Conservation (phyloP, 2,797 vertebrate species). For the Neosilurus mollespiculum region DNA sequence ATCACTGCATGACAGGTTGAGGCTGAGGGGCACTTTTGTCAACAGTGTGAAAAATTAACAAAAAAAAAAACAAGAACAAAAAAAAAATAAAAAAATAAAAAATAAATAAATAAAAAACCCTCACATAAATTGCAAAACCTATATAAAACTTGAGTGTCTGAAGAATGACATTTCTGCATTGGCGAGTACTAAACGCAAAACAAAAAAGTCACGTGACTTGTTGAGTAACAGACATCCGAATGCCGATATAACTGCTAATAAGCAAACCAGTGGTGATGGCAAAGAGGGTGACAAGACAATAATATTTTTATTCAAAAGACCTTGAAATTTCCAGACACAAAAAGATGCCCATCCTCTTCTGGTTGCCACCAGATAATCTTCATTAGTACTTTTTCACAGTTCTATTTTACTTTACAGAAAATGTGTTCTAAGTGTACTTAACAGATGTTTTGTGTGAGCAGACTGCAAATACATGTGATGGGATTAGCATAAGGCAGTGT, state of each 20-base stretch:
- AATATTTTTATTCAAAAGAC: background rate
- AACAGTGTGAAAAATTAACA: slow-evolving; percentile 14
- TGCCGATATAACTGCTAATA: background rate
- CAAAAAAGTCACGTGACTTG: background rate
- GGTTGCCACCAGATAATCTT: background rate
- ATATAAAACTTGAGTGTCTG: background rate
- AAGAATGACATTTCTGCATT: no score
- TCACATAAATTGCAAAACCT: background rate
- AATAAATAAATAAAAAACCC: no score
- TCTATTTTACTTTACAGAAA: background rate
- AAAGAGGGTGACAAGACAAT: background rate
- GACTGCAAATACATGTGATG: background rate
- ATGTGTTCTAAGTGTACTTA: background rate
- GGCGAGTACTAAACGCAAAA: background rate
- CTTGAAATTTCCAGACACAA: no score
- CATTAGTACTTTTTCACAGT: background rate
- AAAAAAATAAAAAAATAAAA: no score
- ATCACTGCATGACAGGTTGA: slow-evolving; percentile 11
- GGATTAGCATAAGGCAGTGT: background rate
- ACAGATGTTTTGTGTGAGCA: background rate
- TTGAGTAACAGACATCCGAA: background rate
- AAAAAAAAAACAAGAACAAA: slow-evolving; percentile 7
- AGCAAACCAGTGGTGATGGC: background rate
- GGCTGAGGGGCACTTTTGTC: slow-evolving; percentile 9
- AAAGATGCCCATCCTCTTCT: background rate